phyloP scores from a whole-genome alignment of 2,797 vertebrate species.

The Alosa sapidissima region DNA sequence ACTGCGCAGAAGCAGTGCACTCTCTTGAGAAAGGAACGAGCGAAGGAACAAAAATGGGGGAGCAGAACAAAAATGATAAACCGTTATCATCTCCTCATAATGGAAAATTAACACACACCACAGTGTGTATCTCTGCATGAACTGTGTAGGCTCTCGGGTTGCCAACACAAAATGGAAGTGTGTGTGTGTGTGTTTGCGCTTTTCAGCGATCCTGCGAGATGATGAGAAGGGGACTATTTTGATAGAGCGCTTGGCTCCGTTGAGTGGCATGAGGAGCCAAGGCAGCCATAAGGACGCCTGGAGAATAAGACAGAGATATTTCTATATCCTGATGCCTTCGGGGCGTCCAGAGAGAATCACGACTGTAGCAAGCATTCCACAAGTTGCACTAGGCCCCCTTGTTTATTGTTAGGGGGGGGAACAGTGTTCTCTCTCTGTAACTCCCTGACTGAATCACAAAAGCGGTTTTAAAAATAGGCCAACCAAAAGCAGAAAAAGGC shows the following conservation, averaged over 20 bases:
- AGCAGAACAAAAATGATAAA: slow-evolving; percentile 6
- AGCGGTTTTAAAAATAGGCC: slow-evolving; percentile 55
- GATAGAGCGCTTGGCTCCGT: slow-evolving; percentile 11
- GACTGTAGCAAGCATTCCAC: slow-evolving; percentile 69
- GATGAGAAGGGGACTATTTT: not conserved
- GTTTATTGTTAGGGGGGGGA: slow-evolving; percentile 56
- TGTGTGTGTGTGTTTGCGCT: not conserved
- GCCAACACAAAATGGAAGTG: not conserved
- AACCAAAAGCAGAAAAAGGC: slow-evolving; percentile 45
- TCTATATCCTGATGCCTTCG: slow-evolving; percentile 59
- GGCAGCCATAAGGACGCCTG: not conserved
- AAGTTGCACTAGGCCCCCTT: slow-evolving; percentile 61
- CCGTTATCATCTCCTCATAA: not conserved
- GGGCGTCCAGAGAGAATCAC: slow-evolving; percentile 64
- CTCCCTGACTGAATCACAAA: slow-evolving; percentile 49
- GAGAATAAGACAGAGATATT: slow-evolving; percentile 20
- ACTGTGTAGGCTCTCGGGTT: not conserved
- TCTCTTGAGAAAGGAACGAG: slow-evolving; percentile 17
- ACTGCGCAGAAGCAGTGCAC: slow-evolving; percentile 22
- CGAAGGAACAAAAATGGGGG: not conserved
- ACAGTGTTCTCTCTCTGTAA: slow-evolving; percentile 46
- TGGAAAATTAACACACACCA: not conserved
- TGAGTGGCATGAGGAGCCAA: slow-evolving; percentile 18
- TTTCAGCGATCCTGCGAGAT: not conserved
- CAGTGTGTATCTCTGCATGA: not conserved